Percentiles rank a stretch among this genome's conserved stretches.
Conservation (phyloP, 2,888 invertebrate genomes). For the Aphelenchoides bicaudatus region DNA sequence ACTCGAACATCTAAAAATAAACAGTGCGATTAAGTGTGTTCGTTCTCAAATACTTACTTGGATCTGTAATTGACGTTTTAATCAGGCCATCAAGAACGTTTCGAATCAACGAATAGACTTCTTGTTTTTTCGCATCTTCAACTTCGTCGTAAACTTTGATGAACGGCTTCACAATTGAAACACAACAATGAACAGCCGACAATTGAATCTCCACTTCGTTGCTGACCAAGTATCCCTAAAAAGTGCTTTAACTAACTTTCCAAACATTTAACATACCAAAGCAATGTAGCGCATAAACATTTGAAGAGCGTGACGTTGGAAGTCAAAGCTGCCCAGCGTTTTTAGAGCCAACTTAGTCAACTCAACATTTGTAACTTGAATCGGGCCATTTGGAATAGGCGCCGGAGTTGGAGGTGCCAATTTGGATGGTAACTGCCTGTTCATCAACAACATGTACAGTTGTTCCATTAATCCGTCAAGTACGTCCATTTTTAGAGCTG, state of each 20-base stretch:
- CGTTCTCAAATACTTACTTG: conserved; percentile 63
- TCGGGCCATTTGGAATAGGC: conserved; percentile 36
- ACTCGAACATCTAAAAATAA: conserved; percentile 76
- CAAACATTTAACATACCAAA: conserved; percentile 36
- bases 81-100: conserved; percentile 85
- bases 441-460: conserved; percentile 68
- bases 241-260: conserved; percentile 6
- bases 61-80: conserved; percentile 88
- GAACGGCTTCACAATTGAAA: conserved; percentile 79
- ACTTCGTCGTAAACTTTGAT: conserved; percentile 64
- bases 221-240: conserved; percentile 69
- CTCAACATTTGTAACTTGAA: conserved; percentile 70
- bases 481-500: conserved; percentile 80
- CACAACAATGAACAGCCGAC: conserved; percentile 90
- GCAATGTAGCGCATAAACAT: conserved; percentile 57
- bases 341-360: conserved; percentile 84
- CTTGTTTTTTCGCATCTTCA: conserved; percentile 25
- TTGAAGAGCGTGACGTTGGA: conserved; percentile 51
- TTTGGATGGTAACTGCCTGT: conserved; percentile 41
- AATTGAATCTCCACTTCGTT: conserved; percentile 85
- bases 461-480: conserved; percentile 87
- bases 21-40: conserved; percentile 9
- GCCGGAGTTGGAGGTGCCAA: conserved; percentile 43
- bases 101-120: conserved; percentile 77
- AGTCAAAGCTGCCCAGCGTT: conserved; percentile 82